A percentile compares a stretch with the other conserved stretches of the same genome.
phyloP scores from a whole-genome alignment of 2,888 invertebrate genomes.

The Malthinus seriepunctatus region DNA sequence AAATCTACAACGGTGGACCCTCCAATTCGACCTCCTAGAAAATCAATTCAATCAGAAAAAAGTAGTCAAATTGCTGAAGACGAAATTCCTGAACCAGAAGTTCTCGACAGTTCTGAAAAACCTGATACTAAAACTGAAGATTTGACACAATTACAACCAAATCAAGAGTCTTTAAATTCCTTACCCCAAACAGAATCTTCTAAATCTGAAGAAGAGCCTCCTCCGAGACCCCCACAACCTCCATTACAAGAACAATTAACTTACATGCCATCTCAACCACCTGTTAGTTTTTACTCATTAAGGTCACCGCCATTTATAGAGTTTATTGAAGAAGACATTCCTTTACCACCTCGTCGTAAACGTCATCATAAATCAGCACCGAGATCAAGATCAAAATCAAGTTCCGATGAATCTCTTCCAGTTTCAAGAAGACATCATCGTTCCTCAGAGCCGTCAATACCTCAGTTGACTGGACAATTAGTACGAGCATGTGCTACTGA shows the following conservation, averaged over 20 bases:
- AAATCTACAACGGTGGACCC: not conserved
- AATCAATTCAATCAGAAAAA: constrained; percentile 12
- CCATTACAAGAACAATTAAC: constrained; percentile 22
- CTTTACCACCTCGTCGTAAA: constrained; percentile 56
- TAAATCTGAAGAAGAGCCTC: constrained; percentile 46
- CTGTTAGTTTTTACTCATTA: constrained; percentile 50
- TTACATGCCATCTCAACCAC: constrained; percentile 53
- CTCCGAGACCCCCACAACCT: constrained; percentile 53
- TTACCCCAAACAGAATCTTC: constrained; percentile 5
- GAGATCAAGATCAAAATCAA: constrained; percentile 44
- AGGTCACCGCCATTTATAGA: constrained; percentile 48
- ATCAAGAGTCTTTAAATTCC: constrained; percentile 13
- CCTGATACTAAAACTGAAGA: not conserved
- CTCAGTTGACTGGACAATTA: constrained; percentile 72
- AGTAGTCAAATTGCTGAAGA: constrained; percentile 8
- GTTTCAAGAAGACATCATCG: constrained; percentile 39
- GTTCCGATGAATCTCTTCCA: constrained; percentile 41
- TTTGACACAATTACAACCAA: constrained; percentile 3
- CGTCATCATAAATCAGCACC: constrained; percentile 46
- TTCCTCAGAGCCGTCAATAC: constrained; percentile 66
- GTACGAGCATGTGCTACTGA: constrained; percentile 70
- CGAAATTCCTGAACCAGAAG: not conserved
- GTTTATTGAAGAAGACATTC: constrained; percentile 49
- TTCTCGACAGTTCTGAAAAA: not conserved
- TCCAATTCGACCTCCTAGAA: constrained; percentile 20